Evolutionary conservation across 2,113 vertebrate species (phyloP).

Genomic region (Delphinus delphis): DNA sequence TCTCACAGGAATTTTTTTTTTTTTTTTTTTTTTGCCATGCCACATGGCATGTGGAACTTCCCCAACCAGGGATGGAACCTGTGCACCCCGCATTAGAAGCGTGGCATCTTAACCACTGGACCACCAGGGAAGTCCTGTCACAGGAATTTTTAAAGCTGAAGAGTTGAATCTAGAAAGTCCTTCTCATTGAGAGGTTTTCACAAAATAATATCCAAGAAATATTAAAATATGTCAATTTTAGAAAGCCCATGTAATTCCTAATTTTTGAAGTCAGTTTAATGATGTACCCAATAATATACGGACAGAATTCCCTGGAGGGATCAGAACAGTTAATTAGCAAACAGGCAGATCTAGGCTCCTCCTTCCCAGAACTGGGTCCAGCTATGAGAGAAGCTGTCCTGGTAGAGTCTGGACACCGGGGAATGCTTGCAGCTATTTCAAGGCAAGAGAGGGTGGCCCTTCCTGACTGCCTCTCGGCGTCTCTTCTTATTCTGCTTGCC

Average conservation of each 20-base stretch:
- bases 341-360: neutral
- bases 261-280: neutral
- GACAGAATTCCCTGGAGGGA: neutral
- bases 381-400: neutral
- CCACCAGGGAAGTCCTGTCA: too few species aligned
- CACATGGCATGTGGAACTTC: too few species aligned
- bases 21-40: too few species aligned
- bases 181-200: neutral
- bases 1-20: neutral
- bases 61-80: too few species aligned
- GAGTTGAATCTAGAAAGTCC: neutral
- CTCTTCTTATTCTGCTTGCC: neutral
- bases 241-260: neutral
- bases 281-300: neutral
- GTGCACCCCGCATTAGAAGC: too few species aligned
- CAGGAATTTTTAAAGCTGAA: neutral
- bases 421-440: neutral
- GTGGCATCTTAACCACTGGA: too few species aligned
- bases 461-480: neutral
- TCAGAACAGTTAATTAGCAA: neutral
- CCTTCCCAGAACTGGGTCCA: accelerated
- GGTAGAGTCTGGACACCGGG: neutral
- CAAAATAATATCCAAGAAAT: neutral
- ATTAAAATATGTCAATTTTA: neutral
- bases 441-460: neutral